A percentile compares a stretch with the other conserved stretches of the same genome.
Conservation (phyloP, 2,888 invertebrate species). For the Trissonchulus latispiculum region DNA sequence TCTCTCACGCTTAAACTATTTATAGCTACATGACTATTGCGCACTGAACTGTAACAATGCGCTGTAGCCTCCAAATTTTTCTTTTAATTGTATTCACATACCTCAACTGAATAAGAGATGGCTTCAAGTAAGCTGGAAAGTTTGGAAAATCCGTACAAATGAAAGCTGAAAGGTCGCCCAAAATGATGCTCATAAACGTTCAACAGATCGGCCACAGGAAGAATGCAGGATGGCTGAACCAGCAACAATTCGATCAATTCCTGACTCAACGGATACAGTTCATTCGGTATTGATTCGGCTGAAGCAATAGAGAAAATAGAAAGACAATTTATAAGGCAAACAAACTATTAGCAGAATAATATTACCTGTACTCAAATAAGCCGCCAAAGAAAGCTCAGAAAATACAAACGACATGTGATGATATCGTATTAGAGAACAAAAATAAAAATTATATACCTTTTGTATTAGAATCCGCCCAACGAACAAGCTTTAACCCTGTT, state of each 20-base stretch:
- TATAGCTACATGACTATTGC: no score
- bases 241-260: neutral
- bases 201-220: neutral
- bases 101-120: no score
- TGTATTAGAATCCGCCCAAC: neutral
- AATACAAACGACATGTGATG: neutral
- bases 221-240: neutral
- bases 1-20: no score
- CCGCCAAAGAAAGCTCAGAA: neutral
- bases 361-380: neutral
- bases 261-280: neutral
- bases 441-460: no score
- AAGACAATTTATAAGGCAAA: neutral
- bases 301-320: neutral
- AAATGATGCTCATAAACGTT: neutral
- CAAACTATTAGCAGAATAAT: neutral
- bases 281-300: neutral
- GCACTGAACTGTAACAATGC: no score
- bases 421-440: neutral
- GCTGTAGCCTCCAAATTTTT: no score
- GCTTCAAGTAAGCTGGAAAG: neutral
- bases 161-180: neutral
- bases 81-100: no score
- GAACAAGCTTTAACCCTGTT: neutral
- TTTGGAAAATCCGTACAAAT: constrained; percentile 47